A percentile compares a stretch with the other conserved stretches of the same genome.
Evolutionary conservation across 2,888 invertebrate species (phyloP).

Genomic region (Coelopa pilipes): DNA sequence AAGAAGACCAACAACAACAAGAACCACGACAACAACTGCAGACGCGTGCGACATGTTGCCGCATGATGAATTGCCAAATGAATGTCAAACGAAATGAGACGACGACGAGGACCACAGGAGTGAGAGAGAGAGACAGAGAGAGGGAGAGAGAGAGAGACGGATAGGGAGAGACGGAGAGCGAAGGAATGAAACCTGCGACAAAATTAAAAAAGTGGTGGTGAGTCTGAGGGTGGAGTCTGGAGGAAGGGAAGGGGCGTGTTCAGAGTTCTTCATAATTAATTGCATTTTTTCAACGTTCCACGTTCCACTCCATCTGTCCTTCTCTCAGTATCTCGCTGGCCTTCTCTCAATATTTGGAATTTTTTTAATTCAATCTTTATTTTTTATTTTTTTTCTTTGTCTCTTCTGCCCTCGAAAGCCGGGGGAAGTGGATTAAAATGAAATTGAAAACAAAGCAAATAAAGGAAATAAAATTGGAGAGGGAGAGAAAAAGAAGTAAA

Average conservation of each 20-base stretch:
- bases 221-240: background rate
- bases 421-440: too few species aligned
- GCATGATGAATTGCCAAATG: slow-evolving; percentile 35
- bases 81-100: slow-evolving; percentile 19
- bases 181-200: background rate
- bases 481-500: too few species aligned
- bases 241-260: slow-evolving; percentile 4
- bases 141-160: too few species aligned
- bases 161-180: too few species aligned
- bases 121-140: too few species aligned
- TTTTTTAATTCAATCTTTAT: background rate
- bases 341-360: background rate
- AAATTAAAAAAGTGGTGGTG: background rate
- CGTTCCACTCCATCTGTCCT: background rate
- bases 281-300: slow-evolving; percentile 7
- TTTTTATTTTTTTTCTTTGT: background rate
- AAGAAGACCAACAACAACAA: too few species aligned
- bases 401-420: too few species aligned
- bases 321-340: background rate
- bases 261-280: slow-evolving; percentile 24
- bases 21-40: background rate
- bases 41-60: slow-evolving; percentile 34
- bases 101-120: too few species aligned
- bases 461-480: too few species aligned
- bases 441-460: too few species aligned